These are phyloP conservation scores for Mesoligia furuncula DNA, from an alignment of 2,888 invertebrate genomes.

Conservation along the genomic window DNA sequence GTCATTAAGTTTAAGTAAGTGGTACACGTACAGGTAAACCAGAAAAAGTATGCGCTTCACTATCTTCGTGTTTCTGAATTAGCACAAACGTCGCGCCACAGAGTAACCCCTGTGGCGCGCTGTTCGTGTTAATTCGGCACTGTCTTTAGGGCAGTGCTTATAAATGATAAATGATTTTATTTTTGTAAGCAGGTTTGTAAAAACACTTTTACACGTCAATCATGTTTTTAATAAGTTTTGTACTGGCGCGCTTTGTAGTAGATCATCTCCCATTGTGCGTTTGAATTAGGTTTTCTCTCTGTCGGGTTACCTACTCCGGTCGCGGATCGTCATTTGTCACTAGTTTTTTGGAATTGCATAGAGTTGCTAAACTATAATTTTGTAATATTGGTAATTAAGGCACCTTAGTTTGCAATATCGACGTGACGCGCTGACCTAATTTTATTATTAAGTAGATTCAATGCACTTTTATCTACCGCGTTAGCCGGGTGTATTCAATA, in stretches of 20 bases:
- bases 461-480: not conserved
- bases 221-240: no score
- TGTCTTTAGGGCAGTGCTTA: no score
- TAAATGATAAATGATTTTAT: no score
- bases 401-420: not conserved
- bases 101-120: no score
- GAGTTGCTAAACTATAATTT: not conserved
- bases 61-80: not conserved
- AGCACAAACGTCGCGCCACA: not conserved
- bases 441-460: not conserved
- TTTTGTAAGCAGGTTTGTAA: no score
- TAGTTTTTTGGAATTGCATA: no score
- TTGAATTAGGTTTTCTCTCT: not conserved
- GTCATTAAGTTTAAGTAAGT: not conserved
- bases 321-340: not conserved
- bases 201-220: no score
- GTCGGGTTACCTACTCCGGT: not conserved
- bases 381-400: not conserved
- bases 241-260: not conserved
- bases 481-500: no score
- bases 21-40: not conserved
- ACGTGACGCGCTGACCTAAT: not conserved
- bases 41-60: not conserved
- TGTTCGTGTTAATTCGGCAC: no score
- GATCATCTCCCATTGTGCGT: not conserved